Evolutionary conservation across 2,888 invertebrate genomes (phyloP).

Genomic region (Xylocampa areola): DNA sequence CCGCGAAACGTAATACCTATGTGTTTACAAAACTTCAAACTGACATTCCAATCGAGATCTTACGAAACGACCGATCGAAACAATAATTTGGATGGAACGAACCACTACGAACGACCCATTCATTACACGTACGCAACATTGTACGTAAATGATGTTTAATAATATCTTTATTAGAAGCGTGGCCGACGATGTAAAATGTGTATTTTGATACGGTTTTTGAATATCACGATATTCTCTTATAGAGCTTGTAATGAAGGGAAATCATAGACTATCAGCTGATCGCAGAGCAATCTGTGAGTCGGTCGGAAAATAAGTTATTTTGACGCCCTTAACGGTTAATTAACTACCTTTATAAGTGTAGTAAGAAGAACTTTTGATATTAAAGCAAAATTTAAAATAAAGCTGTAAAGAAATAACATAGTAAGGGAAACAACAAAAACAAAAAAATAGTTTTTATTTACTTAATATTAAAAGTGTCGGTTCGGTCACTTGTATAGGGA

Average conservation of each 20-base stretch:
- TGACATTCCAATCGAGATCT: constrained; percentile 65
- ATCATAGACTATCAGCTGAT: constrained; percentile 27
- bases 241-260: constrained; percentile 28
- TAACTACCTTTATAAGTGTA: constrained; percentile 14
- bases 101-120: constrained; percentile 67
- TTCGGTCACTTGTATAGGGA: too few species aligned
- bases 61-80: constrained; percentile 67
- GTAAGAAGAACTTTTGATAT: too few species aligned
- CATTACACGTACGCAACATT: constrained; percentile 69
- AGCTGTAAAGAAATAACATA: too few species aligned
- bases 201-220: constrained; percentile 29
- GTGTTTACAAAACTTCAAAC: constrained; percentile 43
- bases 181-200: constrained; percentile 4
- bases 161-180: constrained; percentile 62
- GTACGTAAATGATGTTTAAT: constrained; percentile 69
- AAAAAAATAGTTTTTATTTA: too few species aligned
- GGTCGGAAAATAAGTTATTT: constrained; percentile 25
- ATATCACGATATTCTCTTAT: constrained; percentile 21
- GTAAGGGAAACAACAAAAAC: too few species aligned
- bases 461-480: too few species aligned
- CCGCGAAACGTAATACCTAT: neutral
- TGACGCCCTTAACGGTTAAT: neutral
- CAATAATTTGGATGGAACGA: constrained; percentile 66
- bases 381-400: too few species aligned
- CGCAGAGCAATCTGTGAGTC: constrained; percentile 13